phyloP scores from a whole-genome alignment of 2,113 vertebrate genomes.

The Puma concolor region DNA sequence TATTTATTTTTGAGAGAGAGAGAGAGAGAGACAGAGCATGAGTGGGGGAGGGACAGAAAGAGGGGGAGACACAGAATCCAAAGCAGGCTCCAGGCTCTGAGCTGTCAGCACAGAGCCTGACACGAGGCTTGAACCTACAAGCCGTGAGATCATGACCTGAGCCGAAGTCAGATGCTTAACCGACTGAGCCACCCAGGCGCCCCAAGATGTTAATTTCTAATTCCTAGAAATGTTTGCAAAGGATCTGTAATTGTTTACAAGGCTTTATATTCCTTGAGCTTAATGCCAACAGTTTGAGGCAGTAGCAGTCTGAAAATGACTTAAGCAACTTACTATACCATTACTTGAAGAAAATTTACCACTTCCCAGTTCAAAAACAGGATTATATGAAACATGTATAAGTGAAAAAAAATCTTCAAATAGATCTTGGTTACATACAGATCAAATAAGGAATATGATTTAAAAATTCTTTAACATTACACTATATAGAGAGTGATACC shows the following conservation, averaged over 20 bases:
- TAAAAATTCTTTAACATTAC: background rate
- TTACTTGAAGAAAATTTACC: slow-evolving; percentile 3
- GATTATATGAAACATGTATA: background rate
- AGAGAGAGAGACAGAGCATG: too few relatives aligned
- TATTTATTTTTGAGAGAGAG: too few relatives aligned
- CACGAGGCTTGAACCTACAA: too few relatives aligned
- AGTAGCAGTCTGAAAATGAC: slow-evolving; percentile 11
- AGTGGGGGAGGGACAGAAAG: too few relatives aligned
- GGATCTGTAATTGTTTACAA: background rate
- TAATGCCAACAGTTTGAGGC: background rate
- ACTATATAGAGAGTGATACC: background rate
- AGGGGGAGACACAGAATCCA: too few relatives aligned
- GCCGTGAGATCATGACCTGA: too few relatives aligned
- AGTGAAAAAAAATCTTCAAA: background rate
- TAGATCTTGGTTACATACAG: background rate
- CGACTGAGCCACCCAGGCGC: too few relatives aligned
- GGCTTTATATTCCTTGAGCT: background rate
- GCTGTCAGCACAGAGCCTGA: too few relatives aligned
- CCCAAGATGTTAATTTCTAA: background rate
- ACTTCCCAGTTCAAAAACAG: slow-evolving; percentile 11
- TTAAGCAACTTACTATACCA: background rate
- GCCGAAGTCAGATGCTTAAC: too few relatives aligned
- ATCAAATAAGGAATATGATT: background rate
- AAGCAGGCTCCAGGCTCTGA: too few relatives aligned
- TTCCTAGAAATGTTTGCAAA: background rate